phyloP scores from a whole-genome alignment of 2,797 vertebrate species.

The Smutsia gigantea region DNA sequence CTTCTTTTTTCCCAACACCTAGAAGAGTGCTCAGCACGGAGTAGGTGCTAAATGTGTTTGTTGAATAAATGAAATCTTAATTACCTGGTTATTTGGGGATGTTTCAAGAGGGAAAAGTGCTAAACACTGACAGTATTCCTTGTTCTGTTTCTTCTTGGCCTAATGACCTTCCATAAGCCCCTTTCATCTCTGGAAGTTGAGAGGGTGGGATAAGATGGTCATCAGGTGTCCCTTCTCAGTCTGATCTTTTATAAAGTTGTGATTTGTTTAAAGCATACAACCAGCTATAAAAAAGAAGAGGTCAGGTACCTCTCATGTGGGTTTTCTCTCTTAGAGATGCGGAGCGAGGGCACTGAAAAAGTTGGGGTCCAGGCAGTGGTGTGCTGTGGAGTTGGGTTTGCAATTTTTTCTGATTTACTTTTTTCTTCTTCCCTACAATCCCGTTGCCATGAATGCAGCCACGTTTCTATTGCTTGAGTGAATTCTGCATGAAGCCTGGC shows the following conservation, averaged over 20 bases:
- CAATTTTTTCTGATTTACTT: not conserved
- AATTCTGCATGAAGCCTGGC: not conserved
- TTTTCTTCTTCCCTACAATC: not conserved
- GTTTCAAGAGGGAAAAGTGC: not conserved
- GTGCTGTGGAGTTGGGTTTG: not conserved
- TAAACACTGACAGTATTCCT: not conserved
- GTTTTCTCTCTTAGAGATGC: not conserved
- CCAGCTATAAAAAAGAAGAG: not conserved
- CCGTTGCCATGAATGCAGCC: not conserved
- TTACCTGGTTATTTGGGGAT: conserved; percentile 60
- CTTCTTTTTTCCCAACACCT: not conserved
- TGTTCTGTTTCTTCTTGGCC: not conserved
- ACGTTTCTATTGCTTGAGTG: conserved; percentile 51
- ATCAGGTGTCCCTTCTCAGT: not conserved
- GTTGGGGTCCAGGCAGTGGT: not conserved
- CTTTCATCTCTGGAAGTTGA: not conserved
- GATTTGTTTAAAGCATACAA: not conserved
- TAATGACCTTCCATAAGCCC: not conserved
- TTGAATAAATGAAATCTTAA: conserved; percentile 59
- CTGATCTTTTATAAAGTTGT: not conserved
- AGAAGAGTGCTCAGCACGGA: not conserved
- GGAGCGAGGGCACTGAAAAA: not conserved
- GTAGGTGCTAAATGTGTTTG: not conserved
- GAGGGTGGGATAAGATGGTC: not conserved
- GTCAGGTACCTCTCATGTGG: not conserved